Conservation (phyloP, 2,888 invertebrate genomes). For the Pristionchus exspectatus region DNA sequence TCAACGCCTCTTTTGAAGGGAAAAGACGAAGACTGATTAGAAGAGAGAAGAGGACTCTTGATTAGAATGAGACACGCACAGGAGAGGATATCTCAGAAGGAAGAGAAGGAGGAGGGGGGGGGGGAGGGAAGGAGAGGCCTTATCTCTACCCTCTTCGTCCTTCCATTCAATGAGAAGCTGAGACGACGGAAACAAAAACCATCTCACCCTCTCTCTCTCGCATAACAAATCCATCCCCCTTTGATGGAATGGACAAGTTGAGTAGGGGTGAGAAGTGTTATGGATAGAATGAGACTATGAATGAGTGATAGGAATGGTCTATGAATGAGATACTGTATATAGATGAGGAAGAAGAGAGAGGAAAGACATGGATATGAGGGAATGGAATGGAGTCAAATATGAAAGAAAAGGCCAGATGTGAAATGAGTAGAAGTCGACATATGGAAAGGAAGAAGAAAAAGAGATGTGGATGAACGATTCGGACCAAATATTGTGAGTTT, state of each 20-base stretch:
- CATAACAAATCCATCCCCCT: slow-evolving; percentile 24
- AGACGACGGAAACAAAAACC: slow-evolving; percentile 45
- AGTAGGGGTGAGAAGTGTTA: background rate
- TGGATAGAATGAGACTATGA: background rate
- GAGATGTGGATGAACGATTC: slow-evolving; percentile 48
- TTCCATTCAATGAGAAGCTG: slow-evolving; percentile 38
- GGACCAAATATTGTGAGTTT: slow-evolving; percentile 21
- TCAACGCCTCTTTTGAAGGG: slow-evolving; percentile 30
- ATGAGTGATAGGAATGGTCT: slow-evolving; percentile 40
- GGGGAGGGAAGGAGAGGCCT: slow-evolving; percentile 12
- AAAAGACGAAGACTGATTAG: slow-evolving; percentile 40
- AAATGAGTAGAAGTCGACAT: background rate
- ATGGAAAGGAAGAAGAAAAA: slow-evolving; percentile 42
- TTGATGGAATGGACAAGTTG: slow-evolving; percentile 20
- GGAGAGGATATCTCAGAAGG: slow-evolving; percentile 11
- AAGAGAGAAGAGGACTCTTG: slow-evolving; percentile 36
- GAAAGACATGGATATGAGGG: background rate
- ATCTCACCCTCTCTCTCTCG: slow-evolving; percentile 19
- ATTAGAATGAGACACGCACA: slow-evolving; percentile 43
- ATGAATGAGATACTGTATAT: slow-evolving; percentile 28
- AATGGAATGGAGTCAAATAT: slow-evolving; percentile 6
- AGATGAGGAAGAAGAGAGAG: background rate
- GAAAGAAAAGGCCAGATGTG: slow-evolving; percentile 20
- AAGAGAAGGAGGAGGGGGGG: slow-evolving; percentile 22
- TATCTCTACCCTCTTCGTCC: slow-evolving; percentile 28